Base-by-base conservation (phyloP, 2,797 vertebrate genomes). In the Acomys russatus region DNA sequence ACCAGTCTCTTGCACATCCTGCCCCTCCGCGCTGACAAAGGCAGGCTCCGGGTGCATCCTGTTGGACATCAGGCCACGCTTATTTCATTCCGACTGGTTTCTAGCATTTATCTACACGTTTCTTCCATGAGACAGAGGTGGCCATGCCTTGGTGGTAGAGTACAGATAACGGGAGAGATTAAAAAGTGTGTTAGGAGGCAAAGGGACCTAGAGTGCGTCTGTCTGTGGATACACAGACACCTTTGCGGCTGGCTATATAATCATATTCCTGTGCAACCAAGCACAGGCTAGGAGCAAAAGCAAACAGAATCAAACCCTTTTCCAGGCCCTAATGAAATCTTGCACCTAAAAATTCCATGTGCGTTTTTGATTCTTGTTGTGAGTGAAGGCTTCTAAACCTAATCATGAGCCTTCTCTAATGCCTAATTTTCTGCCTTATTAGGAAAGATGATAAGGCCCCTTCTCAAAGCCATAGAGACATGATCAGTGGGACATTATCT, bases 391-490 rank as follows among this genome's bases (percentile, higher is more conserved):
- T 73, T 80, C 51, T 54, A 51, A 38, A 88, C 86, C 51, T 90
- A 87, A 92, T 85, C 74, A 63, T 8, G 11, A 51, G 28, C 80
- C 11, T 80, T 85, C 49, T 84, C 76, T 96, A 91, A 96, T 64
- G 89, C 71, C 74, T 90, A 88, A 96, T 97, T 97, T 97, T 96
- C 93, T 96, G 91, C 92, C 92, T 97, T 96, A 89, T 97, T 94
- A 95, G 94, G 85, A 54, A 74, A 49, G 68, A 51, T 93, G 91
- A 96, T 91, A 80, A 94, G 92, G 70, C 76, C 73, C 68, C 70
- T 83, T 92, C 84, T 92, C 54, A 91, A 95, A 96, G 92, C 85
- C 68, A 93, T 84, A 88, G 82, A 84, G 85, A 96, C n/a, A 35
- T 61, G 77, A 70, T 87, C 92, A 90, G 59, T 71, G 28, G 38